phyloP scores from a whole-genome alignment of 1,140 invertebrate species.

The Philaenus spumarius region DNA sequence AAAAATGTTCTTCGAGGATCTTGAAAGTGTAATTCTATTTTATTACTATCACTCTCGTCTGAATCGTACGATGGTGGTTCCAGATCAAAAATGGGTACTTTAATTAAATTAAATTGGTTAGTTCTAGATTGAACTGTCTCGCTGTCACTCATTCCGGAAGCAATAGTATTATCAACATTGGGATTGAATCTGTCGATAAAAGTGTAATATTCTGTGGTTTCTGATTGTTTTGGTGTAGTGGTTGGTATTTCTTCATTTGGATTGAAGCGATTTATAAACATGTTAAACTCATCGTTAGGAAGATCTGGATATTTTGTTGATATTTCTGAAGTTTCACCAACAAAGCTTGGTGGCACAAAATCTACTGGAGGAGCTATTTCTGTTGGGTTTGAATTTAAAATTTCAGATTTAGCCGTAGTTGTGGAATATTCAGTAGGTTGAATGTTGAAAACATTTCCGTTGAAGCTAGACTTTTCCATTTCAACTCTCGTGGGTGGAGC shows the following conservation, averaged over 20 bases:
- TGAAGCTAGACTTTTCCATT: no score
- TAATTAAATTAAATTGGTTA: not conserved
- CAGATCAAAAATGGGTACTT: constrained; percentile 13
- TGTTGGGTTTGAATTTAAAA: no score
- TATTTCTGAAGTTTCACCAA: no score
- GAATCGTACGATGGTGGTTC: constrained; percentile 13
- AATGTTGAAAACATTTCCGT: no score
- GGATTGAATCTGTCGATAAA: constrained; percentile 8
- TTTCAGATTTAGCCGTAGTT: no score
- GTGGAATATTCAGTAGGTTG: no score
- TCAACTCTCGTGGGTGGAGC: no score
- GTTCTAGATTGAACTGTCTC: not conserved
- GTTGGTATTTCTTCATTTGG: not conserved
- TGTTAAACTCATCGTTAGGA: not conserved
- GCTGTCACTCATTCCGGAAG: not conserved
- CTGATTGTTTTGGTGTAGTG: not conserved
- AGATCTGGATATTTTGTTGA: not conserved
- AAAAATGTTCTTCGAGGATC: constrained; percentile 22
- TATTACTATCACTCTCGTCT: constrained; percentile 20
- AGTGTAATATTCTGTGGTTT: not conserved
- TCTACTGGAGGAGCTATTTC: no score
- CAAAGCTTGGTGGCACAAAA: no score
- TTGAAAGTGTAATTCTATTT: constrained; percentile 24
- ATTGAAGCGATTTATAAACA: constrained; percentile 7
- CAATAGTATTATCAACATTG: no score